Base-by-base conservation (phyloP, 2,888 invertebrate species). In the Bembecia ichneumoniformis region DNA sequence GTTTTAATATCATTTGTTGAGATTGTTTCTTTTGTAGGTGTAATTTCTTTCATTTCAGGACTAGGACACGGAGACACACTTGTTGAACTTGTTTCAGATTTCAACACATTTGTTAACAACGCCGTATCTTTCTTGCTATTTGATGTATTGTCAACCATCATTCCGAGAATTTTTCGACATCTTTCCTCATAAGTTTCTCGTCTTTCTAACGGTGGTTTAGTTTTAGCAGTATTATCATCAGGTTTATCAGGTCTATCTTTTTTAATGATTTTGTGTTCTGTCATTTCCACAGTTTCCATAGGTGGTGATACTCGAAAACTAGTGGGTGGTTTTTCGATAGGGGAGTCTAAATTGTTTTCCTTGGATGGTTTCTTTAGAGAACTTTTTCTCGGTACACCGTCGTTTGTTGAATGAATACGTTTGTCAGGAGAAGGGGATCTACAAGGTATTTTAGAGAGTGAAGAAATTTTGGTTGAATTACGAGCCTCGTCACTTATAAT, bases 131-230 rank as follows among this genome's bases (percentile, higher is more conserved):
- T 67, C 48, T 53, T 58, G 17, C 59, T 59, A 15, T 59, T 66
- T 55, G 68, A 70, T 13, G 61, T 67, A 1, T 66, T 75, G 35
- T 75, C 76, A 50, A 77, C 74, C 47, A 84, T 74, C 82, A 93
- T 90, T 3, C 93, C 93, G 40, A 93, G 80, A 59, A 93, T 92
- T 63, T 92, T 90, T 36, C 91, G 87, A 57, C 93, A 93, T 35
- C 92, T 83, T 68, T 93, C 92, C 70, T 93, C 93, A 55, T 92
- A 93, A 1, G 93, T 93, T 72, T 93, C 92, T 36, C 91, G 89
- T 59, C 92, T 84, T 55, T 89, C 89, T 35, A 90, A 70, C 1
- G 91, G 89, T 40, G 90, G 89, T 57, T 89, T 90, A 17, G 78
- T 65, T 58, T 88, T 89, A 5, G 70, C 67, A 34, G 62, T 55